Base-by-base conservation (phyloP, 92 coral and sea anemone species). In the Montipora capitata region DNA sequence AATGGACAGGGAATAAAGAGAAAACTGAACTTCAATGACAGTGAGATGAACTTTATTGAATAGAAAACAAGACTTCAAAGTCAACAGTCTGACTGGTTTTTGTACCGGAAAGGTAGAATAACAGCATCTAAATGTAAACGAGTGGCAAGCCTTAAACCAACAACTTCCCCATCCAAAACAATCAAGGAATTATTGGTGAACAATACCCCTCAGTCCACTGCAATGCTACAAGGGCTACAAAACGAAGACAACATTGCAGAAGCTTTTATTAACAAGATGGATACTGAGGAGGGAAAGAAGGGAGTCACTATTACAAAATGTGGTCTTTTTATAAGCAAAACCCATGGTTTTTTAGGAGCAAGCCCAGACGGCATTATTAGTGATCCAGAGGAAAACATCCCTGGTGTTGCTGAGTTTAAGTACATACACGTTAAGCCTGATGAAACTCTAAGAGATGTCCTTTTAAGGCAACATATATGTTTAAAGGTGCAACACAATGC, bases 81-180 rank as follows among this genome's bases (percentile, higher is more conserved):
- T 87, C 51, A 70, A 16, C 4, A 68, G 14, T 18, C 72, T 57
- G 86, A 78, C 77, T 79, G 85, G 91, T 27, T 70, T 71, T 58
- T 78, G 44, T 79, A 79, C 62, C 78, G 77, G 49, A 74, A 74
- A 40, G 92, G 87, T 52, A 74, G 78, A 40, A 74, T 89, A 73
- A n/a, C 79, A 58, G 89, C 92, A 15, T 83, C 76, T 10, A 76
- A 89, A 68, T 89, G 91, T 74, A 87, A 72, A 72, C 68, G 78
- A 35, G 78, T 88, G 58, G 92, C 83, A 5, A 88, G 83, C 67
- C 75, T 88, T 41, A 88, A 88, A 16, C 74, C 81, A 61, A 13
- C 83, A 1, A 88, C 92, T 45, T 81, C 92, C 16, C 87, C 92
- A 61, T 42, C 81, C 42, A 88, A 74, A 35, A 85, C 87, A 11